phyloP scores from a whole-genome alignment of 2,113 vertebrate species.

The Vulpes lagopus region DNA sequence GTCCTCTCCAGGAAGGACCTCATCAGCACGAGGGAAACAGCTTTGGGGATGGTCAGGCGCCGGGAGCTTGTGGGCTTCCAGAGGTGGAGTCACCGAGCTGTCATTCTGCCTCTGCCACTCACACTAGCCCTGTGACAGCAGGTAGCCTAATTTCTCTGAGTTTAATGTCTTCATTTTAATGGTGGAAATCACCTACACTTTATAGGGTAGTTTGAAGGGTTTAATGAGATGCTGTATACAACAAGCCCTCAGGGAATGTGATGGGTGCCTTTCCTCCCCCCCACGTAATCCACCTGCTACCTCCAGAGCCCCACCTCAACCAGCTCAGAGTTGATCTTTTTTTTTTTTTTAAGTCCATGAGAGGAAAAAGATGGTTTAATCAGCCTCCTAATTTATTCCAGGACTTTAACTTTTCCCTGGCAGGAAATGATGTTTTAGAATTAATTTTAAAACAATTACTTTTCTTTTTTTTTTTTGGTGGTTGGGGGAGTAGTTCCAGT shows the following conservation, averaged over 20 bases:
- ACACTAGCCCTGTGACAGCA: not conserved
- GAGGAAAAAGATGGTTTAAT: not conserved
- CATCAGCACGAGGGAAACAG: not conserved
- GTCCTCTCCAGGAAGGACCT: not conserved
- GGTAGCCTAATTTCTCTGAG: not conserved
- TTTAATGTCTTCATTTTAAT: not conserved
- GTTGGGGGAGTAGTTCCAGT: not conserved
- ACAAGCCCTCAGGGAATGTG: not conserved
- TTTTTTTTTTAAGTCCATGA: constrained; percentile 35
- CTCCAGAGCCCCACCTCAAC: not conserved
- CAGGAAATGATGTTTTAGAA: constrained; percentile 30
- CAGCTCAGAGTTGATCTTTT: not conserved
- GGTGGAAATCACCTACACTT: not conserved
- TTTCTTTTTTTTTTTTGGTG: not conserved
- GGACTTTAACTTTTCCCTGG: not conserved
- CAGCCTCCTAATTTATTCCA: not conserved
- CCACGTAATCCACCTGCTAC: not conserved
- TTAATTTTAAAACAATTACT: not conserved
- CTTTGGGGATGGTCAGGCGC: not conserved
- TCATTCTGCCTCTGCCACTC: not conserved
- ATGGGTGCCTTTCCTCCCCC: not conserved
- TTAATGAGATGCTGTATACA: not conserved
- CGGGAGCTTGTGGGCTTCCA: not conserved
- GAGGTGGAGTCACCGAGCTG: not conserved
- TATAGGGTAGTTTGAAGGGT: not conserved